A percentile compares a stretch with the other conserved stretches of the same genome.
Evolutionary conservation across 2,797 vertebrate genomes (phyloP).

Genomic region (Sebastolobus alascanus): DNA sequence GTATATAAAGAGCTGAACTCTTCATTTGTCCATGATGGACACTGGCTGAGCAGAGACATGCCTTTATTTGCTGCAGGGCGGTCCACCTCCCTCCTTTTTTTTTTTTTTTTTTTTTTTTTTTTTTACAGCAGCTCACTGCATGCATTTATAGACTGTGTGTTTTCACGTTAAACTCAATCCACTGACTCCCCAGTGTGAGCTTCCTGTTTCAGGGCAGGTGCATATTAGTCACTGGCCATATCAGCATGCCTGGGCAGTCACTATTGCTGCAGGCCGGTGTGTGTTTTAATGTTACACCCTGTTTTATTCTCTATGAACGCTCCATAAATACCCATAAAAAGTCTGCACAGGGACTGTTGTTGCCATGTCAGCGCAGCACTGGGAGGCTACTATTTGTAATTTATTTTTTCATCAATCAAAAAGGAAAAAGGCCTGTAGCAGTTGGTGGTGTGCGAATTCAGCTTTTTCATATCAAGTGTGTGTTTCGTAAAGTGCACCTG

Average conservation of each 20-base stretch:
- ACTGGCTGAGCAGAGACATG: slow-evolving; percentile 27
- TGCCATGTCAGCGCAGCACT: slow-evolving; percentile 61
- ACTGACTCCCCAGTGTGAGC: slow-evolving; percentile 23
- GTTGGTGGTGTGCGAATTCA: slow-evolving; percentile 17
- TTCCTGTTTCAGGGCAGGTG: slow-evolving; percentile 58
- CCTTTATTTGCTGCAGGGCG: slow-evolving; percentile 76
- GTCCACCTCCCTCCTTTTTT: slow-evolving; percentile 47
- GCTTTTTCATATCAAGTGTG: slow-evolving; percentile 18
- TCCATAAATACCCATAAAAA: slow-evolving; percentile 13
- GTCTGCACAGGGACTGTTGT: slow-evolving; percentile 33
- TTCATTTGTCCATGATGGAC: slow-evolving; percentile 54
- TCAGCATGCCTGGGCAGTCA: slow-evolving; percentile 40
- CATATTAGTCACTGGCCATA: slow-evolving; percentile 47
- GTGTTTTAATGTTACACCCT: slow-evolving; percentile 45
- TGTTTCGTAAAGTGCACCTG: slow-evolving; percentile 70
- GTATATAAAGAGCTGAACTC: slow-evolving; percentile 37
- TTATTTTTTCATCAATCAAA: slow-evolving; percentile 51
- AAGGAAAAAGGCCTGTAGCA: slow-evolving; percentile 21
- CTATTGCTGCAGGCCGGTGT: slow-evolving; percentile 24
- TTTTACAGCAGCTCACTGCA: slow-evolving; percentile 27
- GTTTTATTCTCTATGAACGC: slow-evolving; percentile 18
- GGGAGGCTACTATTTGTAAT: slow-evolving; percentile 46
- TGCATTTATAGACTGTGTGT: slow-evolving; percentile 49
- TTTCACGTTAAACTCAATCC: slow-evolving; percentile 32
- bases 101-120: no score